phyloP scores from a whole-genome alignment of 2,888 invertebrate species.

The Andricus quercusramuli region DNA sequence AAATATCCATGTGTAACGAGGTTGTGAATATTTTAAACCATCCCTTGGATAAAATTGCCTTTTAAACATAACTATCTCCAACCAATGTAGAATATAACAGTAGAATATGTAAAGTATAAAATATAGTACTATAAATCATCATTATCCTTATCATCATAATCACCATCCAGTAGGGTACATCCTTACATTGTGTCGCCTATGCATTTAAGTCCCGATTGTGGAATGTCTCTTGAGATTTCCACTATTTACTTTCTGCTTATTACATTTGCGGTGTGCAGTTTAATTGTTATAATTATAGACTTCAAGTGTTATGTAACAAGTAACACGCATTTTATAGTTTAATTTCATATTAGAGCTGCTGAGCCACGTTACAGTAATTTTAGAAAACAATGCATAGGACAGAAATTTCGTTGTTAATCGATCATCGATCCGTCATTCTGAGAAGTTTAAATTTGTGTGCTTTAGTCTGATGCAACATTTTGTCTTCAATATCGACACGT shows the following conservation, averaged over 20 bases:
- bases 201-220: constrained; percentile 77
- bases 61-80: constrained; percentile 70
- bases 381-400: constrained; percentile 65
- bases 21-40: constrained; percentile 70
- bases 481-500: background rate
- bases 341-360: constrained; percentile 71
- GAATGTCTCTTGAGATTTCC: constrained; percentile 77
- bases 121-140: constrained; percentile 74
- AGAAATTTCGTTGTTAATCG: constrained; percentile 74
- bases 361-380: constrained; percentile 51
- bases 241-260: constrained; percentile 69
- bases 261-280: constrained; percentile 68
- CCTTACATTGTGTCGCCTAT: constrained; percentile 72
- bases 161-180: constrained; percentile 66
- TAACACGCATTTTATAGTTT: constrained; percentile 69
- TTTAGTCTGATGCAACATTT: background rate
- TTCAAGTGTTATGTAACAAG: constrained; percentile 73
- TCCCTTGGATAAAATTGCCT: constrained; percentile 72
- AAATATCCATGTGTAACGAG: constrained; percentile 75
- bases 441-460: constrained; percentile 13
- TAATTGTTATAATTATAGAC: constrained; percentile 69
- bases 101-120: constrained; percentile 76
- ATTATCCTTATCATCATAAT: constrained; percentile 43
- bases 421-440: constrained; percentile 43
- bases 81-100: constrained; percentile 72